phyloP scores from a whole-genome alignment of 2,797 vertebrate species.

The Oreonectes daqikongensis region DNA sequence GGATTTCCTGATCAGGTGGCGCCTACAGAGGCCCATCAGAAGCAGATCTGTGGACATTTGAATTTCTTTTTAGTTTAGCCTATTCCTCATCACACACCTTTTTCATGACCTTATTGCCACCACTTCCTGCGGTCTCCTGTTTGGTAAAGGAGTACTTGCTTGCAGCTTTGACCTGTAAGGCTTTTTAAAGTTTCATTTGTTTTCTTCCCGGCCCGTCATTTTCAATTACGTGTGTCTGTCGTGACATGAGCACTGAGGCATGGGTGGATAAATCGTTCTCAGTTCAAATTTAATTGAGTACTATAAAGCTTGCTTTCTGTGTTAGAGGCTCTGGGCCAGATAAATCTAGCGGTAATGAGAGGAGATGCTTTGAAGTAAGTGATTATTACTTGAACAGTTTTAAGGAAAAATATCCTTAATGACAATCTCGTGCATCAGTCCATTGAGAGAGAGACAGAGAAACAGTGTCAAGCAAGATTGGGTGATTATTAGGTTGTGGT shows the following conservation, averaged over 20 bases:
- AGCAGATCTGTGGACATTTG: conserved; percentile 14
- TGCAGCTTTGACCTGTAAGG: conserved; percentile 42
- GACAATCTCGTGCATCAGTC: conserved; percentile 11
- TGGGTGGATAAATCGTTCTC: conserved; percentile 66
- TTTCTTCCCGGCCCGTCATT: conserved; percentile 71
- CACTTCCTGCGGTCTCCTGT: background rate
- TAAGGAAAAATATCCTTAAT: conserved; percentile 14
- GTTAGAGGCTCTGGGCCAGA: conserved; percentile 51
- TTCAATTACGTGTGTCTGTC: conserved; percentile 68
- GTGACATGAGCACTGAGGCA: conserved; percentile 49
- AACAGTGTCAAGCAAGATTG: background rate
- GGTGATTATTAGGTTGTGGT: background rate
- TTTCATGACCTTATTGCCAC: background rate
- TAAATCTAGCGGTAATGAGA: conserved; percentile 41
- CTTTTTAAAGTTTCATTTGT: conserved; percentile 78
- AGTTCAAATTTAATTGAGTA: conserved; percentile 78
- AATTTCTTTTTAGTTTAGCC: conserved; percentile 6
- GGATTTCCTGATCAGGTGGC: conserved; percentile 14
- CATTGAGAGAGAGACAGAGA: conserved; percentile 12
- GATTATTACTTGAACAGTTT: conserved; percentile 29
- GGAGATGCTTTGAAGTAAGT: conserved; percentile 43
- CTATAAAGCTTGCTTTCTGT: conserved; percentile 70
- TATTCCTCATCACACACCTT: background rate
- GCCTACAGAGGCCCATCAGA: background rate
- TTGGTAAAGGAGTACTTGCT: conserved; percentile 7